phyloP scores from a whole-genome alignment of 1,140 invertebrate genomes.

The Drosophila tristis region DNA sequence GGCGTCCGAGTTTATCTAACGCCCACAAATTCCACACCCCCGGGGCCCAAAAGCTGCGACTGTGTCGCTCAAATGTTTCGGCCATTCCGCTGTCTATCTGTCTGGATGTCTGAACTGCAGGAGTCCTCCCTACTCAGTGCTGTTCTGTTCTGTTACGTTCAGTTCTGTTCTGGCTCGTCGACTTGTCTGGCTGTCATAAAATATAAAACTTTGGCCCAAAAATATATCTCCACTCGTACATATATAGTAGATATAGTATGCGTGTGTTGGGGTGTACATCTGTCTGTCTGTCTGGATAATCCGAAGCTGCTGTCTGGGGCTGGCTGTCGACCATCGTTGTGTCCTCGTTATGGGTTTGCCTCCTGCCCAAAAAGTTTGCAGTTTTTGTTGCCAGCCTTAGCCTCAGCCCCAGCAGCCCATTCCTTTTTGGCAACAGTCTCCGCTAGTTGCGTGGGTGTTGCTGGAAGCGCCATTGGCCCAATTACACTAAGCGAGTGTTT shows the following conservation, averaged over 20 bases:
- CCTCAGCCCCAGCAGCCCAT: neutral
- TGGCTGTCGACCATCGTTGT: constrained; percentile 29
- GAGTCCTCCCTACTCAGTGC: constrained; percentile 9
- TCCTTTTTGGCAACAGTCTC: constrained; percentile 53
- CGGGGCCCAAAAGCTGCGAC: constrained; percentile 61
- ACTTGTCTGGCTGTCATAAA: constrained; percentile 68
- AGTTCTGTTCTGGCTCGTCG: constrained; percentile 33
- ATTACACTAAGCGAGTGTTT: constrained; percentile 82
- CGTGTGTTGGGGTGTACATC: neutral
- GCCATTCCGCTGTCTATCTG: constrained; percentile 47
- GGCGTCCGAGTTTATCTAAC: constrained; percentile 68
- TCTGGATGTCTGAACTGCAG: constrained; percentile 19
- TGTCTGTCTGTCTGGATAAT: constrained; percentile 25
- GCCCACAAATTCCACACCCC: constrained; percentile 16
- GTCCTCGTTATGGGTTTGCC: constrained; percentile 39
- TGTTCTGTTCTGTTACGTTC: neutral
- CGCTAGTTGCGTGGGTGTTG: constrained; percentile 68
- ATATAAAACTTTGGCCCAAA: constrained; percentile 76
- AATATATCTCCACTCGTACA: constrained; percentile 27
- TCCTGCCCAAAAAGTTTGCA: constrained; percentile 66
- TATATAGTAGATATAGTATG: neutral
- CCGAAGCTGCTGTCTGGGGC: constrained; percentile 21
- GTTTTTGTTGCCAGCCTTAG: constrained; percentile 66
- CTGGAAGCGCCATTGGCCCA: constrained; percentile 76
- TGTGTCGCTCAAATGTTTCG: constrained; percentile 76